phyloP scores from a whole-genome alignment of 2,888 invertebrate genomes.

The Drosophila yooni region DNA sequence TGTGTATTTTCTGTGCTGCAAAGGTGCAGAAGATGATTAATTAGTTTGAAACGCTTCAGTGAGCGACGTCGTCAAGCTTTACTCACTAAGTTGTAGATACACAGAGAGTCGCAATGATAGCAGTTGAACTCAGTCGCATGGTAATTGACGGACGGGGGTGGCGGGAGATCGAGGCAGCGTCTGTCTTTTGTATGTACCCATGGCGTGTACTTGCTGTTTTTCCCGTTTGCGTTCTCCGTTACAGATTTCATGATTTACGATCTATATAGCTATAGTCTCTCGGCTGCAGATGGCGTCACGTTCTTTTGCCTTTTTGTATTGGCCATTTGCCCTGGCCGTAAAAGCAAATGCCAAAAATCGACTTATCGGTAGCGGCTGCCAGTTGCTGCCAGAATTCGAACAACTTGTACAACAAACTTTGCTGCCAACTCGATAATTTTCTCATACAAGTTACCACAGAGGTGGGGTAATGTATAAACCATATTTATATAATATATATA shows the following conservation, averaged over 20 bases:
- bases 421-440: conserved; percentile 23
- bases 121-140: neutral
- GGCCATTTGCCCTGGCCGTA: conserved; percentile 20
- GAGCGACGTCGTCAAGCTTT: conserved; percentile 16
- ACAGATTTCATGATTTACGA: conserved; percentile 42
- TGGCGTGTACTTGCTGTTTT: conserved; percentile 41
- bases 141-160: neutral
- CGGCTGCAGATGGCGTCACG: conserved; percentile 46
- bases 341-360: conserved; percentile 20
- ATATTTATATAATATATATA: neutral
- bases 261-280: conserved; percentile 1
- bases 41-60: conserved; percentile 32
- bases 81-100: neutral
- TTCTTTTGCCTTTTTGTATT: conserved; percentile 25
- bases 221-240: conserved; percentile 3
- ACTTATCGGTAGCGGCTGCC: conserved; percentile 39
- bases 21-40: conserved; percentile 45
- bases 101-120: neutral
- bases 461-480: neutral
- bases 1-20: neutral
- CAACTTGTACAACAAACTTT: conserved; percentile 30
- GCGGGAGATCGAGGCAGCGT: neutral
- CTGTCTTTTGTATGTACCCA: neutral
- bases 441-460: neutral
- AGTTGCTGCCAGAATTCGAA: conserved; percentile 18